Conservation (phyloP, 2,888 invertebrate genomes). For the Phorcus lineatus region DNA sequence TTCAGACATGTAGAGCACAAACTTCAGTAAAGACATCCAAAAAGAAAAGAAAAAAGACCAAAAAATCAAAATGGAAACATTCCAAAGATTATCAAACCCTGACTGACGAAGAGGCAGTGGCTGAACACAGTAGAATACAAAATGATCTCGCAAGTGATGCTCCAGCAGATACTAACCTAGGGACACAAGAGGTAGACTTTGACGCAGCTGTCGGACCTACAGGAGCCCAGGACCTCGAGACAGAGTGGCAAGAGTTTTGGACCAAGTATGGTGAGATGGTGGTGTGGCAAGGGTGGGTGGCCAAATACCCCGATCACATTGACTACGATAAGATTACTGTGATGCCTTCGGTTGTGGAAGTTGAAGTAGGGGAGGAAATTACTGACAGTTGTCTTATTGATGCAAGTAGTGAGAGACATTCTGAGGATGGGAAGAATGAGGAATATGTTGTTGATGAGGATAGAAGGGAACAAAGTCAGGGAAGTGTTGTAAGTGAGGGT, state of each 20-base stretch:
- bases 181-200: neutral
- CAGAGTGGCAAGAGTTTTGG: slow-evolving; percentile 59
- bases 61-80: slow-evolving; percentile 1
- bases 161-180: neutral
- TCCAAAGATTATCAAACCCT: neutral
- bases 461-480: neutral
- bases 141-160: neutral
- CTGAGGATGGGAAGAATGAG: neutral
- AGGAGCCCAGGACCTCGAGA: neutral
- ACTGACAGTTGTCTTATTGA: slow-evolving; percentile 4
- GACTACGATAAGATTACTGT: slow-evolving; percentile 49
- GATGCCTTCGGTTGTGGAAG: slow-evolving; percentile 56
- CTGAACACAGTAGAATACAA: neutral
- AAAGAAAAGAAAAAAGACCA: slow-evolving; percentile 5
- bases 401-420: slow-evolving; percentile 1
- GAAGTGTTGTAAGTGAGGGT: too few species aligned
- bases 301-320: slow-evolving; percentile 70
- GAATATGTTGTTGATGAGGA: neutral
- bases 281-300: slow-evolving; percentile 70
- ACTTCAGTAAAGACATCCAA: neutral
- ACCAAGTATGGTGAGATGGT: slow-evolving; percentile 66
- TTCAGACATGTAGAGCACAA: too few species aligned
- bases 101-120: neutral
- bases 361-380: slow-evolving; percentile 48
- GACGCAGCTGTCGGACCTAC: neutral